phyloP scores from a whole-genome alignment of 2,888 invertebrate species.

The Leucozona laternaria region DNA sequence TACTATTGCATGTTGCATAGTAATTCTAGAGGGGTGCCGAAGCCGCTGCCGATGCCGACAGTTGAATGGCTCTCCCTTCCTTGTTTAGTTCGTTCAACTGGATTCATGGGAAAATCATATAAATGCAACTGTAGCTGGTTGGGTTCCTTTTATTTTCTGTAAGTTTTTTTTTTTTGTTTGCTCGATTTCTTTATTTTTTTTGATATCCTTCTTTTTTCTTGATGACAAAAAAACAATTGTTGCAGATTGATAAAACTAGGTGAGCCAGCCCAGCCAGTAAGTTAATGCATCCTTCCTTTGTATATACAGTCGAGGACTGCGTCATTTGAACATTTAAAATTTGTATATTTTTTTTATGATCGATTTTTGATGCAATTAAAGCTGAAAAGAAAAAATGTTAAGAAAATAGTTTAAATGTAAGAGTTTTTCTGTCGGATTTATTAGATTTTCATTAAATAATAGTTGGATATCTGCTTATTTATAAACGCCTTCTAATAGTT shows the following conservation, averaged over 20 bases:
- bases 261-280: constrained; percentile 1
- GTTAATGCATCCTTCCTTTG: constrained; percentile 4
- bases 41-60: constrained; percentile 13
- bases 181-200: constrained; percentile 18
- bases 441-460: no score
- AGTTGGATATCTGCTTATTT: no score
- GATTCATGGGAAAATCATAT: constrained; percentile 69
- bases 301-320: not conserved
- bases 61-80: constrained; percentile 45
- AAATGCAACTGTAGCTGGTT: constrained; percentile 40
- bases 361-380: not conserved
- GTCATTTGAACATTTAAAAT: not conserved
- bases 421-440: no score
- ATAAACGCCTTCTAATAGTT: no score
- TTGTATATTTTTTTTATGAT: not conserved
- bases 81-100: constrained; percentile 57
- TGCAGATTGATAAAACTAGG: constrained; percentile 40
- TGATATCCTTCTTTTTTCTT: constrained; percentile 1
- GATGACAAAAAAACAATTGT: constrained; percentile 45
- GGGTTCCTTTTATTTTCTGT: constrained; percentile 34
- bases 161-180: constrained; percentile 6
- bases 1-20: constrained; percentile 49
- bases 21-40: constrained; percentile 34
- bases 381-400: no score
- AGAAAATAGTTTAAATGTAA: no score